Base-by-base conservation (phyloP, 2,113 vertebrate genomes). In the Nycticorax nycticorax region DNA sequence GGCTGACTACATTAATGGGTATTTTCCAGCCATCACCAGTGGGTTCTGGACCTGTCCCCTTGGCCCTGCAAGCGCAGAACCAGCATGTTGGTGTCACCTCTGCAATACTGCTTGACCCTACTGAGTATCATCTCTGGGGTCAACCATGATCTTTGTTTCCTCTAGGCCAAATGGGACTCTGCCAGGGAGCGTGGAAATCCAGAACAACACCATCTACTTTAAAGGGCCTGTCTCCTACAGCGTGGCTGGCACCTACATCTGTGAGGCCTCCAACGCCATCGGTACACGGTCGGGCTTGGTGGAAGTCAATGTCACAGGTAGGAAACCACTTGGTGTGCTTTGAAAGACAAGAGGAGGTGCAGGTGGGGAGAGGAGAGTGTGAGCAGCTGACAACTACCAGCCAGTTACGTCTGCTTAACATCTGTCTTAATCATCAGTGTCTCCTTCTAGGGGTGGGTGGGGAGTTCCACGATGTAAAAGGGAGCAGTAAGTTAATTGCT, bases 241-340 rank as follows among this genome's bases (percentile, higher is more conserved):
- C 60, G 92, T 99, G 82, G 98, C 99, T 0, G 99, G 99, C 69
- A 99, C 99, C 3, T 99, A 99, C 32, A 95, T 99, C 92, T 99
- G 99, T 5, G 99, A 99, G 66, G 99, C 99, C 32, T 99, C 99
- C 96, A 99, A 99, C 15, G 96, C 98, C 96, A 99, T 99, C 19
- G 99, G 99, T 32, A 99, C 99, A 1, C 99, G 99, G 57, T 99
- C 99, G 0, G 99, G 99, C 91, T 96, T 98, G 85, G 99, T 99
- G 97, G 99, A 99, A 52, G 99, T 99, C 97, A 99, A 99, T 97
- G 98, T 99, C 96, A 99, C 99, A 98, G 99, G 99, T 99, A 99
- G 97, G 99, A 96, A 35, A 85, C 64, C 57, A 8, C 35, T 66
- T 39, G 53, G 26, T 50, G 57, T 86, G 56, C 72, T 86, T 55